A percentile compares a stretch with the other conserved stretches of the same genome.
phyloP scores from a whole-genome alignment of 2,113 vertebrate species.

The Pungitius pungitius region DNA sequence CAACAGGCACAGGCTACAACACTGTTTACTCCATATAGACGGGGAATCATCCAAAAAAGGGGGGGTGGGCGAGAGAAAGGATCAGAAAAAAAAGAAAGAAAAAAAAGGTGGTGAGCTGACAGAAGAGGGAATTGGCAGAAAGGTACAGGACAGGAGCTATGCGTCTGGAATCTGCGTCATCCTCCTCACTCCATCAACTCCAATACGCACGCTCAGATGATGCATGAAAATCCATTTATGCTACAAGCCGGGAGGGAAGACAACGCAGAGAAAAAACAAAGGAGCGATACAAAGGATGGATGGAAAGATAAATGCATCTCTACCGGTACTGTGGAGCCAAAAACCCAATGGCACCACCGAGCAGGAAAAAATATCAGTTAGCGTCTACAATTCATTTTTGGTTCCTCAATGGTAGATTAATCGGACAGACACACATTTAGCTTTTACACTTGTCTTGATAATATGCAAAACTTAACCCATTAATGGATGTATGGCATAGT shows the following conservation, averaged over 20 bases:
- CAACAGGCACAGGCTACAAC: conserved; percentile 14
- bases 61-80: conserved; percentile 18
- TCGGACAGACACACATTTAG: neutral
- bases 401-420: neutral
- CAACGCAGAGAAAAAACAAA: conserved; percentile 22
- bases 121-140: conserved; percentile 37
- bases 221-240: conserved; percentile 75
- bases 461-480: neutral
- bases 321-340: conserved; percentile 28
- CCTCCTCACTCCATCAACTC: conserved; percentile 71
- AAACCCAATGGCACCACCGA: conserved; percentile 19
- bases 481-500: neutral
- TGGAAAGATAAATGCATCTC: conserved; percentile 29
- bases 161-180: conserved; percentile 63
- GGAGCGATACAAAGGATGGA: conserved; percentile 41
- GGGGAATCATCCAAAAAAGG: conserved; percentile 9
- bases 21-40: neutral
- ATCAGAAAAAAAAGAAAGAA: conserved; percentile 27
- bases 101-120: conserved; percentile 9
- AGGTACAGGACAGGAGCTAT: conserved; percentile 49
- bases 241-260: conserved; percentile 56
- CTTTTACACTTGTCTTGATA: neutral
- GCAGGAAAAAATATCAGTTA: conserved; percentile 10
- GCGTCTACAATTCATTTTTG: conserved; percentile 13
- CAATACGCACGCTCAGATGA: conserved; percentile 65